Evolutionary conservation across 2,797 vertebrate genomes (phyloP).

Genomic region (Lemur catta): DNA sequence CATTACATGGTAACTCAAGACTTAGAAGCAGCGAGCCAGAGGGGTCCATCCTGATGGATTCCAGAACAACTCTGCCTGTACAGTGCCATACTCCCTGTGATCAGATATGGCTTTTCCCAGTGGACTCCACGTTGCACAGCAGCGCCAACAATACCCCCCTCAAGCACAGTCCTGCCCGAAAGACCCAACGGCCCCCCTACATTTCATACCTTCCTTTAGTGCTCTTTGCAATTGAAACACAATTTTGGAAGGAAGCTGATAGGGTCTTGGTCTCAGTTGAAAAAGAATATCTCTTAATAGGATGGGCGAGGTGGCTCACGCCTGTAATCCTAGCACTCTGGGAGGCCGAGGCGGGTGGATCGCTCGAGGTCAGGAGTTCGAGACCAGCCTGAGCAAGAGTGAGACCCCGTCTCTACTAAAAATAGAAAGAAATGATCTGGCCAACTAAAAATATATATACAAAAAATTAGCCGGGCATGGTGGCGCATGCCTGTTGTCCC

Average conservation of each 20-base stretch:
- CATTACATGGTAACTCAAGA: background rate
- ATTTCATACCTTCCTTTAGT: background rate
- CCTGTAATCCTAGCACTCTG: too few relatives aligned
- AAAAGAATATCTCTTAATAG: background rate
- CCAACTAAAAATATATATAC: too few relatives aligned
- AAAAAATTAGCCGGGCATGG: too few relatives aligned
- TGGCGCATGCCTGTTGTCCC: too few relatives aligned
- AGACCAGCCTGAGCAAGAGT: too few relatives aligned
- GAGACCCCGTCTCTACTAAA: too few relatives aligned
- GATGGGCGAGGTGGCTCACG: too few relatives aligned
- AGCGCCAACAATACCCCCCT: background rate
- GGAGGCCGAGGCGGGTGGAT: too few relatives aligned
- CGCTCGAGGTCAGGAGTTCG: too few relatives aligned
- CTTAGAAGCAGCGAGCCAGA: background rate
- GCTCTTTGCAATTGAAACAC: background rate
- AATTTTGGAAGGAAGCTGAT: conserved; percentile 22
- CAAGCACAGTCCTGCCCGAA: background rate
- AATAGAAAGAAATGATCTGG: too few relatives aligned
- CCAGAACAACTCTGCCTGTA: background rate
- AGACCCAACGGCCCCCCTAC: background rate
- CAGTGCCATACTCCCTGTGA: background rate
- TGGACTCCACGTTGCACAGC: background rate
- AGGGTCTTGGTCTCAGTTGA: background rate
- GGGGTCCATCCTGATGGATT: background rate
- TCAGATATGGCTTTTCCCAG: background rate